Conservation (phyloP, 2,888 invertebrate species). For the Hirtodrosophila alboralis region DNA sequence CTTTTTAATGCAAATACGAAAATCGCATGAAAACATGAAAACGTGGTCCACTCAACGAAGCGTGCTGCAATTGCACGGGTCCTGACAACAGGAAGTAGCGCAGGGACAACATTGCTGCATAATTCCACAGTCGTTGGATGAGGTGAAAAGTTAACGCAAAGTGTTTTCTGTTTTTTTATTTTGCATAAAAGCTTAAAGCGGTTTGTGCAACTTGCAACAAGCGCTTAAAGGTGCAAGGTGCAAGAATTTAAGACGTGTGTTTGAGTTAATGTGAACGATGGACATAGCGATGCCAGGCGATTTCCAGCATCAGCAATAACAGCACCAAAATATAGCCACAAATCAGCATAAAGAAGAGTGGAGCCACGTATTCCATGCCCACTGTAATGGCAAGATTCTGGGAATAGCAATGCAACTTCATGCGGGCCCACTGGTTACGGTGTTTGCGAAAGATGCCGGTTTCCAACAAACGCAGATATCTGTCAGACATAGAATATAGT, state of each 20-base stretch:
- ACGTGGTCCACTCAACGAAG: slow-evolving; percentile 51
- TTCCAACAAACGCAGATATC: slow-evolving; percentile 76
- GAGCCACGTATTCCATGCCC: slow-evolving; percentile 82
- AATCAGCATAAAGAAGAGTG: slow-evolving; percentile 79
- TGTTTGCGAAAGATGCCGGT: slow-evolving; percentile 78
- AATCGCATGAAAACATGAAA: slow-evolving; percentile 66
- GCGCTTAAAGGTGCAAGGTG: slow-evolving; percentile 20
- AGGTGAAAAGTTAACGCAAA: slow-evolving; percentile 67
- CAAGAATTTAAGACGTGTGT: slow-evolving; percentile 10
- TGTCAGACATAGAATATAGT: slow-evolving; percentile 15
- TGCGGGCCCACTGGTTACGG: slow-evolving; percentile 74
- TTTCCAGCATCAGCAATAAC: slow-evolving; percentile 69
- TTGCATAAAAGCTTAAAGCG: slow-evolving; percentile 53
- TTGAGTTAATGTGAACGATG: slow-evolving; percentile 13
- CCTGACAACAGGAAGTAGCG: slow-evolving; percentile 49
- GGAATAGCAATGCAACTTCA: slow-evolving; percentile 74
- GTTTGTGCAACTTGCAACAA: slow-evolving; percentile 2
- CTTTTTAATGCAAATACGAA: slow-evolving; percentile 75
- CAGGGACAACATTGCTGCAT: slow-evolving; percentile 45
- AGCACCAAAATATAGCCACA: slow-evolving; percentile 66
- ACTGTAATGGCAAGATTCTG: slow-evolving; percentile 76
- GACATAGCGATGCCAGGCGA: slow-evolving; percentile 60
- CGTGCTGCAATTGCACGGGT: slow-evolving; percentile 51
- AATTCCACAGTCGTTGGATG: slow-evolving; percentile 50
- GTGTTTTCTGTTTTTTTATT: slow-evolving; percentile 47